Conservation (phyloP, 2,113 vertebrate genomes). For the Hippopotamus amphibius region DNA sequence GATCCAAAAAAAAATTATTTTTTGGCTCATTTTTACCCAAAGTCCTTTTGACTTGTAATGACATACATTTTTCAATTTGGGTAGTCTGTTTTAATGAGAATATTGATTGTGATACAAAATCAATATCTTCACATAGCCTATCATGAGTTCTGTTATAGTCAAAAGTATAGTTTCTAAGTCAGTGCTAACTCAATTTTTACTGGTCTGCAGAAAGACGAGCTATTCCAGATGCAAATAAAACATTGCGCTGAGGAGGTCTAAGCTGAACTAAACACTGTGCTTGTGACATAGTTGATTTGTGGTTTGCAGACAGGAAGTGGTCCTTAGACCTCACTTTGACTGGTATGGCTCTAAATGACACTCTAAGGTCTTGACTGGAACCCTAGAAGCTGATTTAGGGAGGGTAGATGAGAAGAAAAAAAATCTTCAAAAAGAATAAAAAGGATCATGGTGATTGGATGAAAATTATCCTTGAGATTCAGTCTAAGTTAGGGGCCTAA, state of each 20-base stretch:
- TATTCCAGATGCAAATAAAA: neutral
- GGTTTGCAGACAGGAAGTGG: neutral
- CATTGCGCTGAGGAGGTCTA: neutral
- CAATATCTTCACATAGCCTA: neutral
- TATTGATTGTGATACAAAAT: neutral
- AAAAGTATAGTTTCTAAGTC: neutral
- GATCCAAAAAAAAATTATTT: neutral
- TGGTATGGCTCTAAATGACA: neutral
- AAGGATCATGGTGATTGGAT: neutral
- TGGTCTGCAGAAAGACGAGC: neutral
- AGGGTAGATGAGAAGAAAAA: neutral
- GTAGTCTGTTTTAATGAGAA: neutral
- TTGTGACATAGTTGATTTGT: neutral
- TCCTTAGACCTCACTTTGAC: neutral
- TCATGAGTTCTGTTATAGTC: neutral
- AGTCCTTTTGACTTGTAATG: neutral
- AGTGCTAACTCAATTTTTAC: neutral
- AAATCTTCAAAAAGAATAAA: neutral
- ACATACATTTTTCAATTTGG: neutral
- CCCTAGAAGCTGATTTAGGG: neutral
- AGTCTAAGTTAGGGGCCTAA: neutral
- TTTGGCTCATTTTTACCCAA: neutral
- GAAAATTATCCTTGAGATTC: conserved; percentile 22
- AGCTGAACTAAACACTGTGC: neutral
- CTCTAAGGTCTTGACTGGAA: neutral